Percentiles rank a stretch among this genome's conserved stretches.
phyloP scores from a whole-genome alignment of 2,797 vertebrate genomes.

The Takifugu rubripes region DNA sequence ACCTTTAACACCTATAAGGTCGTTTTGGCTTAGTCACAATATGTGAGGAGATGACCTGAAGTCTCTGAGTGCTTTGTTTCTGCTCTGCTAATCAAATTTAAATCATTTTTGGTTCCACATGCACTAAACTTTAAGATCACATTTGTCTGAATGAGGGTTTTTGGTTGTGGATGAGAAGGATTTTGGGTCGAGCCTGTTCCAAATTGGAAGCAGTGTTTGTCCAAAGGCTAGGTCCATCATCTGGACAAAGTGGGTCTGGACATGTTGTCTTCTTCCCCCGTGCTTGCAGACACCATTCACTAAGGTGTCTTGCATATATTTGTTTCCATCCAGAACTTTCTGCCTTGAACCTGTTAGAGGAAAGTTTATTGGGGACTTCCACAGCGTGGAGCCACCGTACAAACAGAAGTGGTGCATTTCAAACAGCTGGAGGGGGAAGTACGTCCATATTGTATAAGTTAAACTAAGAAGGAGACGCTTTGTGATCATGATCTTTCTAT shows the following conservation, averaged over 20 bases:
- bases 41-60: too few species aligned
- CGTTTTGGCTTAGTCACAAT: too few species aligned
- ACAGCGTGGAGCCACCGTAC: too few species aligned
- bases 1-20: too few species aligned
- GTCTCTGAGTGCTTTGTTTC: too few species aligned
- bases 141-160: background rate
- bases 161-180: background rate
- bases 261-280: conserved; percentile 8
- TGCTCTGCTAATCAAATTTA: too few species aligned
- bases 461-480: background rate
- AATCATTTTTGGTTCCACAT: too few species aligned
- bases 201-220: background rate
- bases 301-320: background rate
- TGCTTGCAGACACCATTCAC: conserved; percentile 10
- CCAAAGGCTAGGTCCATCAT: background rate
- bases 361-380: too few species aligned
- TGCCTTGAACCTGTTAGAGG: background rate
- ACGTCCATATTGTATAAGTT: conserved; percentile 10
- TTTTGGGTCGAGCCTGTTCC: background rate
- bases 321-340: background rate
- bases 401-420: background rate
- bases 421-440: conserved; percentile 18
- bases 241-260: background rate
- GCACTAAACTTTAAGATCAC: background rate
- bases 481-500: conserved; percentile 19